phyloP scores from a whole-genome alignment of 2,888 invertebrate genomes.

The Spisula solida region DNA sequence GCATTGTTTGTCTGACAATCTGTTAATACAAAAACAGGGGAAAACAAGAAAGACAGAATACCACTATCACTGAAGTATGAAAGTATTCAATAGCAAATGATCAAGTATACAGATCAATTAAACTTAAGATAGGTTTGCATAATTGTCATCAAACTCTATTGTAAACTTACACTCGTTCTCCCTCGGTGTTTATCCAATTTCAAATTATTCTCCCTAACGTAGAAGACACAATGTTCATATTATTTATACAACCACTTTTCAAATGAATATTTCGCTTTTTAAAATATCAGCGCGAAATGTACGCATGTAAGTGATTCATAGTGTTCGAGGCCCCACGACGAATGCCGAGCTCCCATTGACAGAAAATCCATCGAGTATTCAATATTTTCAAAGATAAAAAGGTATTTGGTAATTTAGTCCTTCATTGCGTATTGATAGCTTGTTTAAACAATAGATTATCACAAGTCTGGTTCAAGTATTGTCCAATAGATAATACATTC shows the following conservation, averaged over 20 bases:
- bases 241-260: background rate
- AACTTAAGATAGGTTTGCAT: background rate
- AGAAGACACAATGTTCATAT: background rate
- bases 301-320: background rate
- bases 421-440: constrained; percentile 2
- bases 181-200: background rate
- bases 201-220: background rate
- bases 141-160: background rate
- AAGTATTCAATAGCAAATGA: constrained; percentile 15
- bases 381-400: background rate
- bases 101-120: background rate
- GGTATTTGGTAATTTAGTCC: background rate
- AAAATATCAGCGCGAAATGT: background rate
- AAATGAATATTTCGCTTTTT: background rate
- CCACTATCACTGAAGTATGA: background rate
- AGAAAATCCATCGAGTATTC: background rate
- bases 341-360: background rate
- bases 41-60: background rate
- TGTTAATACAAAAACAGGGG: background rate
- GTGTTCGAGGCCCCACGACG: background rate
- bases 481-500: constrained; percentile 35
- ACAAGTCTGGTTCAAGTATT: constrained; percentile 43
- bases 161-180: background rate
- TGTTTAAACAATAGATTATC: constrained; percentile 57
- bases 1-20: background rate